Evolutionary conservation across 2,113 vertebrate species (phyloP), one percentile per base, ranked within the genome.

Genomic region (Vulpes vulpes): DNA sequence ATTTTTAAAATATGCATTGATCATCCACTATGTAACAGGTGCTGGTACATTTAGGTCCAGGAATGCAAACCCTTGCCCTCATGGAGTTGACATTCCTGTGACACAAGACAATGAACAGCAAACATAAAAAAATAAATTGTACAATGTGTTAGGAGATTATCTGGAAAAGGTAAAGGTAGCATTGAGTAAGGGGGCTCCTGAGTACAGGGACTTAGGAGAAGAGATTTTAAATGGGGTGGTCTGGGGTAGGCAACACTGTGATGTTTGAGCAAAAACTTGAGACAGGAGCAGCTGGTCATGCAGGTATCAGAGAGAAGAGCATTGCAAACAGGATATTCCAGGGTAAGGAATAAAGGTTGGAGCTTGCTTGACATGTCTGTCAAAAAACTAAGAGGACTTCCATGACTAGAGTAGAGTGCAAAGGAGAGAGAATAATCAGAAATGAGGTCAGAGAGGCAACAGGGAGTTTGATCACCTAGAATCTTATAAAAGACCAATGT

Each of bases 341-440:
- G 7, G 16, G 30, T 30, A 60, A 67, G 64, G 32, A 71, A 49
- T 38, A 25, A 97, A 96, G 23, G 12, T 2, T 60, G 8, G 55
- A 49, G 12, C 22, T 49, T 85, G 49, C 35, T 30, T n/a, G 57
- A 93, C 60, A 38, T 25, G 12, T 65, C 35, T 76, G 4, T 59
- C 59, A 38, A 95, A 95, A 85, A 85, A 80, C 27, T 30, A 80
- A 57, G 35, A 27, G n/a, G 71, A n/a, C 16, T 87, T 92, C 60
- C n/a, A 32, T 64, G 43, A 6, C 30, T 67, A 27, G 22, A 79
- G 1, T 23, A 76, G 30, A n/a, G 16, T 53, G 19, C 23, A 22
- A 32, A 43, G 67, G n/a, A 83, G 43, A 62, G 15, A 51, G 5
- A n/a, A 7, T 74, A 60, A 22, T 64, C 6, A 19, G 27, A 67